Evolutionary conservation across 2,113 vertebrate genomes (phyloP).

Genomic region (Jaculus jaculus): DNA sequence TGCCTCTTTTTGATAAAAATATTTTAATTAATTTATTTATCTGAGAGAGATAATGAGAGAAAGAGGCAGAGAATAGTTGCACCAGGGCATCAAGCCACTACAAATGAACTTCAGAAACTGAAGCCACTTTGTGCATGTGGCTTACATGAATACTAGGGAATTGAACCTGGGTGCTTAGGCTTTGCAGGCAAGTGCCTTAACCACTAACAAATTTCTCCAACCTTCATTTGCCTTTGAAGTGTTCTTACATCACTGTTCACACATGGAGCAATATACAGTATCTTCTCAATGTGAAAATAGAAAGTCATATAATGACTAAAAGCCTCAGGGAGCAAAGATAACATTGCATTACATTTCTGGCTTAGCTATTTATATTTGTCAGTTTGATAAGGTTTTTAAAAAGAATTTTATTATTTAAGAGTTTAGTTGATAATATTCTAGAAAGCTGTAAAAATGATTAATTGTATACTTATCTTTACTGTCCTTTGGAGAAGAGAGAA

Average conservation of each 20-base stretch:
- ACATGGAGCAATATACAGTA: not conserved
- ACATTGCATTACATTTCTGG: not conserved
- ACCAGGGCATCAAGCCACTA: too few species aligned
- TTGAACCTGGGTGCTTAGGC: too few species aligned
- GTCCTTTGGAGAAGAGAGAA: not conserved
- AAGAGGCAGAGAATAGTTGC: too few species aligned
- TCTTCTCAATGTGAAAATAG: not conserved
- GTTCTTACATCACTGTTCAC: not conserved
- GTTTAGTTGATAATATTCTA: slow-evolving; percentile 22
- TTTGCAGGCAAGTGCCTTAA: too few species aligned
- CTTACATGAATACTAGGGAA: too few species aligned
- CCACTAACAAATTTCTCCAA: too few species aligned
- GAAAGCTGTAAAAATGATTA: not conserved
- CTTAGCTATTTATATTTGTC: not conserved
- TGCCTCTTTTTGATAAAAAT: too few species aligned
- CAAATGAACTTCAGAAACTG: too few species aligned
- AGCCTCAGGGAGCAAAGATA: not conserved
- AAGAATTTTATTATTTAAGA: not conserved
- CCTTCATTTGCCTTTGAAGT: not conserved
- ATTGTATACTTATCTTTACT: not conserved
- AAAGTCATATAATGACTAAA: not conserved
- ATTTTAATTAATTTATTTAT: too few species aligned
- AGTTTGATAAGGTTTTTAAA: slow-evolving; percentile 6
- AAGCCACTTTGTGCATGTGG: too few species aligned
- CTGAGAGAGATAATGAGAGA: too few species aligned